Base-by-base conservation (phyloP, 1,140 invertebrate species). In the Chelonus insularis region DNA sequence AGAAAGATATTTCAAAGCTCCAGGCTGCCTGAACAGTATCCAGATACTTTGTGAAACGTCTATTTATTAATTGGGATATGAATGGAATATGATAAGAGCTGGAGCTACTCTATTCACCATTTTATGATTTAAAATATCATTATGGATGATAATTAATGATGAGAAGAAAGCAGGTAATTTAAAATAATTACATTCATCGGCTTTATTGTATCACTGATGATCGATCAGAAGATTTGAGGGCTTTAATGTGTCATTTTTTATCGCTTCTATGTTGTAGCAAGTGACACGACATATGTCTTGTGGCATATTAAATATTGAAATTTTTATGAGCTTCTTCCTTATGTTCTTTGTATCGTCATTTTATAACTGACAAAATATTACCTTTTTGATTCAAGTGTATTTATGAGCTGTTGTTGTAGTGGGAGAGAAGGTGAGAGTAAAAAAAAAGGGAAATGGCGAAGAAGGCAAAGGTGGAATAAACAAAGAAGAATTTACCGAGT, bases 331-430 rank as follows among this genome's bases (percentile, higher is more conserved):
- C 70, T 68, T 72, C 64, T 39, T 52, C 55, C 37, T 32, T 12
- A 11, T n/a, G n/a, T n/a, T 32, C 61, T 25, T 39, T 48, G 9
- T 25, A 9, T 43, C n/a, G 6, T 57, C 20, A 69, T 68, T 81
- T 80, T 79, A 79, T 72, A 78, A 77, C 77, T 74, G 70, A 74
- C 71, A 72, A 79, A 81, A 79, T 76, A 75, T 79, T 76, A 79
- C 79, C 79, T 79, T 78, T 77, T n/a, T 67, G 61, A 71, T 72
- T 76, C 74, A 71, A 71, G 69, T 73, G 70, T 65, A 57, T 25
- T 32, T 29, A 34, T 57, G 8, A 51, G n/a, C n/a, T n/a, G 25
- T 29, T 7, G 25, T 29, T 11, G 29, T 50, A 5, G 58, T 20
- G 23, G 48, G 47, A 60, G 12, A 36, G 1, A 23, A 18, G 29